Evolutionary conservation across 2,888 invertebrate species (phyloP).

Genomic region (Netelia fuscicornis): DNA sequence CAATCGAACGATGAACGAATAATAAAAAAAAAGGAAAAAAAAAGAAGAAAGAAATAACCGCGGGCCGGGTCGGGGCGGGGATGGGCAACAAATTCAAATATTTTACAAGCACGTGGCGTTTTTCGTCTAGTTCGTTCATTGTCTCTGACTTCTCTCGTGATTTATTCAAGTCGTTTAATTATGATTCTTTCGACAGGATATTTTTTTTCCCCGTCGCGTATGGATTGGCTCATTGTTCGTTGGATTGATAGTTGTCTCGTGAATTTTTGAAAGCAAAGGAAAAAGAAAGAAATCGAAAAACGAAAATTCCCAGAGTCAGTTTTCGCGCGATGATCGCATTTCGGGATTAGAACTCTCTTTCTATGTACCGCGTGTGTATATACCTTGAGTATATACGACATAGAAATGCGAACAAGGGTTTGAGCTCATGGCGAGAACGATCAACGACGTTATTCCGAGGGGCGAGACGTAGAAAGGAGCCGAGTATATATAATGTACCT

Average conservation of each 20-base stretch:
- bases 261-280: too few species aligned
- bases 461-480: slow-evolving; percentile 48
- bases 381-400: neutral
- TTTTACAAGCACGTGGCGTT: slow-evolving; percentile 44
- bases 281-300: neutral
- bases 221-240: too few species aligned
- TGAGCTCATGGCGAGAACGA: slow-evolving; percentile 1
- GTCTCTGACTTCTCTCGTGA: slow-evolving; percentile 23
- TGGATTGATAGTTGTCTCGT: too few species aligned
- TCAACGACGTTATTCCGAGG: slow-evolving; percentile 17
- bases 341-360: neutral
- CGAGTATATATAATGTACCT: slow-evolving; percentile 20
- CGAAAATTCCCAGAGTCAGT: neutral
- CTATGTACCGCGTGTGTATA: neutral
- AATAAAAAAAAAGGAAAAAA: slow-evolving; percentile 33
- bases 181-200: neutral
- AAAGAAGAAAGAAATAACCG: neutral
- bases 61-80: too few species aligned
- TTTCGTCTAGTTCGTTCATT: slow-evolving; percentile 48
- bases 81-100: neutral
- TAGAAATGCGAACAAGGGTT: slow-evolving; percentile 38
- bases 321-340: neutral
- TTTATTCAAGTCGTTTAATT: neutral
- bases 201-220: neutral
- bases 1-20: slow-evolving; percentile 53